Evolutionary conservation across 2,797 vertebrate genomes (phyloP), one percentile per base, ranked within the genome.

Genomic region (Pogonophryne albipinna): DNA sequence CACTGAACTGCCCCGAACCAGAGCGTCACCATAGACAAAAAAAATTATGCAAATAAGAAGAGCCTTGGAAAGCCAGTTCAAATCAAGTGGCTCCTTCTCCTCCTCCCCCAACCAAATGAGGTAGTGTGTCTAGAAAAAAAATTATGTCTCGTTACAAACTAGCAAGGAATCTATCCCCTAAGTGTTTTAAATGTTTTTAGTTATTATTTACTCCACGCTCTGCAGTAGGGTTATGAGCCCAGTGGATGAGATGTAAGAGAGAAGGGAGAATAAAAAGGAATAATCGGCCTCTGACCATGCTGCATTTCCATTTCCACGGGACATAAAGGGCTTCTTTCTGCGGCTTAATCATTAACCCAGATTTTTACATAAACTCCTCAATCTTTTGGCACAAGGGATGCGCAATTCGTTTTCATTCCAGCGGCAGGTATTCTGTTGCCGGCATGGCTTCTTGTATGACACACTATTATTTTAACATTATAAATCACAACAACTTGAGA

Each of bases 11-110:
- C 93, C 94, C 92, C 95, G 94, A 95, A 96, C 95, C 95, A 91
- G 82, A 95, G 95, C 96, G 96, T 97, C 97, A 96, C 95, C 90
- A 90, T 95, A 96, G 96, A 97, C 97, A 96, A 96, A 95, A 96
- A 96, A 97, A 97, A 98, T 97, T 98, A 98, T 98, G 97, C 96
- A 97, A 98, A 99, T 98, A 97, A 95, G 90, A 85, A 90, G 93
- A 90, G 91, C 92, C 92, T 94, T 90, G 92, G 90, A 94, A 91
- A 93, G 91, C 87, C 90, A 91, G 87, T 89, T 90, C 92, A 93
- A 86, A 89, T 90, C 84, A 89, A 93, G 90, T 83, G 84, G 77
- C 88, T 89, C 89, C 74, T 76, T 91, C 90, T 86, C 82, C 89
- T 89, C 91, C 88, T 91, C 91, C 86, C 89, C 92, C 87, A 85